Evolutionary conservation across 2,113 vertebrate genomes (phyloP).

Genomic region (Podilymbus podiceps): DNA sequence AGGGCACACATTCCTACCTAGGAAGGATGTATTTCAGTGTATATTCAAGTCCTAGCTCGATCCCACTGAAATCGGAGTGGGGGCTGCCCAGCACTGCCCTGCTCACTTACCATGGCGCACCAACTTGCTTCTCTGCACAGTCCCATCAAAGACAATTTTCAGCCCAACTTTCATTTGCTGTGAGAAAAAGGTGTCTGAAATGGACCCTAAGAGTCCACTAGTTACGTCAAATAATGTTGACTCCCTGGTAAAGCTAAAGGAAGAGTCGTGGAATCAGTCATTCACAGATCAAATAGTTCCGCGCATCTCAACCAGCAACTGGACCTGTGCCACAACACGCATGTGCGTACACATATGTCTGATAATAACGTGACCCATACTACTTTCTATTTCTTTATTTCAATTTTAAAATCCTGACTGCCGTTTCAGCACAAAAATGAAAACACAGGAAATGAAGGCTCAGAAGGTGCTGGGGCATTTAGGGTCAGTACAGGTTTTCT

Average conservation of each 20-base stretch:
- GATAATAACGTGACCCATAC: rapidly evolving
- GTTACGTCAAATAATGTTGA: background rate
- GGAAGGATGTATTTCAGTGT: background rate
- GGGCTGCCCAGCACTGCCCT: background rate
- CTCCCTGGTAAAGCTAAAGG: background rate
- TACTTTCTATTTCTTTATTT: background rate
- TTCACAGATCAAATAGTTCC: background rate
- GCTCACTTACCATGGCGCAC: background rate
- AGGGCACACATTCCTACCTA: background rate
- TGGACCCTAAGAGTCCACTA: background rate
- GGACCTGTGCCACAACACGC: background rate
- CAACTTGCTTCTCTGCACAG: background rate
- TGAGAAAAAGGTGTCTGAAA: background rate
- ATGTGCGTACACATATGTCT: background rate
- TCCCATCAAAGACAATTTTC: background rate
- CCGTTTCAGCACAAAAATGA: background rate
- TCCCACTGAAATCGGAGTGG: background rate
- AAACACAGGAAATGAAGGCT: rapidly evolving
- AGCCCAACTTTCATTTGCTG: background rate
- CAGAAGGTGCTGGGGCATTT: background rate
- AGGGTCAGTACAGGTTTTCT: background rate
- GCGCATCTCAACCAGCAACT: background rate
- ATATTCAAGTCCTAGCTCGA: background rate
- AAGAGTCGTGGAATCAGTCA: background rate
- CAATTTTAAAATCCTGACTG: background rate